Evolutionary conservation across 2,113 vertebrate species (phyloP), one percentile per base, ranked within the genome.

Genomic region (Trochalopteron elliotii): DNA sequence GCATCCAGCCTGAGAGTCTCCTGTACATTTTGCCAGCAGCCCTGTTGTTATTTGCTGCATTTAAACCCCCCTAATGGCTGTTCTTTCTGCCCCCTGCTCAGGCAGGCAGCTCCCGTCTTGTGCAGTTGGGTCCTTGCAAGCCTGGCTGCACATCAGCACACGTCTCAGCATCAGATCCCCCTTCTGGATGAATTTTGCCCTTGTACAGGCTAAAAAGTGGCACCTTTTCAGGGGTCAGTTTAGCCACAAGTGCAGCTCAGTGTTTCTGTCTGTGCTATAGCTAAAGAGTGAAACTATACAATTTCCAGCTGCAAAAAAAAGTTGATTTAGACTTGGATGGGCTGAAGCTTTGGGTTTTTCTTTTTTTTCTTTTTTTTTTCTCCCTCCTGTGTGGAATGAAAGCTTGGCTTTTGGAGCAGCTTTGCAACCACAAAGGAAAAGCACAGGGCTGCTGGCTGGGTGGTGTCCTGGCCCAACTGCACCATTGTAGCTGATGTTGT

Each of bases 361-460:
- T 68, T 33, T 10, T 15, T 15, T 33, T 40, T 33, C 2, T 12
- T 17, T 59, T 18, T 11, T 12, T 19, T 1, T 2, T 9, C 12
- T 33, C 17, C 15, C 40, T 74, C 23, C 20, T 72, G 82, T 60
- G 31, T 95, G 92, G 88, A 96, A 71, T 56, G 64, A 60, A 93
- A 83, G 44, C 60, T 89, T 83, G 69, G 64, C 56, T 94, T 96
- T 93, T 91, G 90, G 85, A 88, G 25, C 15, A 50, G 83, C 60
- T 65, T 63, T 83, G 77, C 50, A 89, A 72, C 93, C 92, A 67
- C 90, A 94, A 86, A 94, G 92, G 96, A 94, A 94, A 88, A 94
- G 96, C 88, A 47, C 17, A 90, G 0, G 28, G 90, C 92, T 80
- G 90, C 93, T 92, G 96, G 93, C 93, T 94, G 90, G 94, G 94